These are phyloP conservation scores for Lordiphosa stackelbergi DNA, from an alignment of 1,140 invertebrate genomes.

Conservation along the genomic window DNA sequence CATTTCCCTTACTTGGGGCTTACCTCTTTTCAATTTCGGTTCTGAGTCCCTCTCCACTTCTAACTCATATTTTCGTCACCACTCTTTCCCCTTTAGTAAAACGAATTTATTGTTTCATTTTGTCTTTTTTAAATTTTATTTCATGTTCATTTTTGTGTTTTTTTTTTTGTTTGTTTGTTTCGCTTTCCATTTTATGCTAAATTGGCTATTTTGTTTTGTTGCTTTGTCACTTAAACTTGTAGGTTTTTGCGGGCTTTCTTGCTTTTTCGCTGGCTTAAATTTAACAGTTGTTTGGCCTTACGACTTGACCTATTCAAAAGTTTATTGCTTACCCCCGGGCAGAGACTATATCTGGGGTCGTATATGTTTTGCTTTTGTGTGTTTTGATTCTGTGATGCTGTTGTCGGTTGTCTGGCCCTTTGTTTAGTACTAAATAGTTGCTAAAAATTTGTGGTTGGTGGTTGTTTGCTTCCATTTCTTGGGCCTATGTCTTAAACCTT, in stretches of 20 bases:
- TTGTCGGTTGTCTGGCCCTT: conserved; percentile 56
- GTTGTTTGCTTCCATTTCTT: conserved; percentile 64
- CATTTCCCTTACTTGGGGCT: too few species aligned
- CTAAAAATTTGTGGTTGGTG: conserved; percentile 33
- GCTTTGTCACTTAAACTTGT: conserved; percentile 66
- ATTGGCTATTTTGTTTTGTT: conserved; percentile 71
- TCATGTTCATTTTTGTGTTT: conserved; percentile 48
- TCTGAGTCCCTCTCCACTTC: not conserved
- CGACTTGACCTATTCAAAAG: conserved; percentile 18
- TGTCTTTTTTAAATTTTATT: conserved; percentile 60
- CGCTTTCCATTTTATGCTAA: conserved; percentile 55
- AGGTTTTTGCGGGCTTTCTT: conserved; percentile 29
- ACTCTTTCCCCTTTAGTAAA: conserved; percentile 17
- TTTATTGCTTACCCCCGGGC: conserved; percentile 14
- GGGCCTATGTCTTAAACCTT: conserved; percentile 67
- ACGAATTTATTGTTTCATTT: conserved; percentile 36
- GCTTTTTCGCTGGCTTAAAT: conserved; percentile 44
- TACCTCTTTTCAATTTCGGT: conserved; percentile 5
- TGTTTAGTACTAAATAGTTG: conserved; percentile 44
- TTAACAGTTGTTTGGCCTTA: conserved; percentile 53
- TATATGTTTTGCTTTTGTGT: conserved; percentile 23
- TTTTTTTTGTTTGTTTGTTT: conserved; percentile 39
- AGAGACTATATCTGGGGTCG: conserved; percentile 27
- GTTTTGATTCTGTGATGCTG: conserved; percentile 16
- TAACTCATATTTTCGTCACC: not conserved